phyloP scores from a whole-genome alignment of 1,140 invertebrate species.

The Trigoniulus corallinus region DNA sequence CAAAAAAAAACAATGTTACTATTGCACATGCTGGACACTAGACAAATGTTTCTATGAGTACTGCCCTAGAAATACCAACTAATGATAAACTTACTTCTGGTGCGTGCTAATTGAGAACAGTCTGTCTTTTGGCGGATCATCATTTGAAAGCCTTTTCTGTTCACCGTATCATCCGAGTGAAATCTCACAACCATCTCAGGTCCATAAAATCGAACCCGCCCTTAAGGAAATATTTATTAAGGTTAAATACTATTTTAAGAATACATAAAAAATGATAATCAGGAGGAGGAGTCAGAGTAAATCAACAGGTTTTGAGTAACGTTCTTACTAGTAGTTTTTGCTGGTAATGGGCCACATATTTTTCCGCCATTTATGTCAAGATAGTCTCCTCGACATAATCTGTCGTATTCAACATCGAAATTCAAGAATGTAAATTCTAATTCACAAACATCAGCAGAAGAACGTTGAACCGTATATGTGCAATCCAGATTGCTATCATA shows the following conservation, averaged over 20 bases:
- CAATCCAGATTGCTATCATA: background rate
- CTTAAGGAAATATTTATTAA: background rate
- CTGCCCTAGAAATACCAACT: no score
- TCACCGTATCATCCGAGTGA: background rate
- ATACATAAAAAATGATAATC: background rate
- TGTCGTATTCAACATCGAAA: background rate
- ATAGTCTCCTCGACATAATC: background rate
- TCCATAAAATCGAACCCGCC: background rate
- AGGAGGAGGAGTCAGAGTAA: no score
- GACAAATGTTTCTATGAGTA: background rate
- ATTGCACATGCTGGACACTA: no score
- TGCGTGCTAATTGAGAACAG: background rate
- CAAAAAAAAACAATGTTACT: background rate
- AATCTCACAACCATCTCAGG: background rate
- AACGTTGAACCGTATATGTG: background rate
- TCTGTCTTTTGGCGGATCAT: background rate
- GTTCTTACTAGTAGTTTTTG: background rate
- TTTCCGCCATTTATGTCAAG: background rate
- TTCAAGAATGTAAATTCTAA: background rate
- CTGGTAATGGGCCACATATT: background rate
- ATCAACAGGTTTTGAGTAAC: no score
- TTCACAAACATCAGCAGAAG: background rate
- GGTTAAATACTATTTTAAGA: background rate
- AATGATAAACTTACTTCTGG: background rate
- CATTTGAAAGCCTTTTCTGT: background rate